These are phyloP conservation scores for Scopus umbretta DNA, from an alignment of 2,113 vertebrate species.

Conservation along the genomic window DNA sequence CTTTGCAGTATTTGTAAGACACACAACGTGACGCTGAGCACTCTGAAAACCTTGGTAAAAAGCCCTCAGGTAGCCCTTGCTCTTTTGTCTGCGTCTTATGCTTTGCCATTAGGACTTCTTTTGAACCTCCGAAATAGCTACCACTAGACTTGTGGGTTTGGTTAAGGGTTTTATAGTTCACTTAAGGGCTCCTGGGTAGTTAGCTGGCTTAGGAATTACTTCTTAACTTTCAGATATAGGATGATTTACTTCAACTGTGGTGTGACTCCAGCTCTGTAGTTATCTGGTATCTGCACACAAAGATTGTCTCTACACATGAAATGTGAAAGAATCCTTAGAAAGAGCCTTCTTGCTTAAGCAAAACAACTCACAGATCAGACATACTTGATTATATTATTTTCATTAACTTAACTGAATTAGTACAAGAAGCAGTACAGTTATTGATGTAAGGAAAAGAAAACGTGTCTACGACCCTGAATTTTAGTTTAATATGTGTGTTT, in stretches of 20 bases:
- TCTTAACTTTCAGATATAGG: constrained; percentile 38
- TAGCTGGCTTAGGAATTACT: constrained; percentile 46
- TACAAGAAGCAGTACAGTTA: not conserved
- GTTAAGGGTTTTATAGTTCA: not conserved
- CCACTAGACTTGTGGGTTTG: not conserved
- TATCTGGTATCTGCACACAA: not conserved
- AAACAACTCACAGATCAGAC: not conserved
- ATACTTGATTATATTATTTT: not conserved
- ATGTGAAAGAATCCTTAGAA: not conserved
- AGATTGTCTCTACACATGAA: not conserved
- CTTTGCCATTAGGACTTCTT: not conserved
- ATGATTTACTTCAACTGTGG: constrained; percentile 48
- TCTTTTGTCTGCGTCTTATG: not conserved
- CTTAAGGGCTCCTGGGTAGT: not conserved
- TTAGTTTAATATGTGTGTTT: not conserved
- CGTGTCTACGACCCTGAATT: not conserved
- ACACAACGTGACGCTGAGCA: accelerated
- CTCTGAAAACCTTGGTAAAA: not conserved
- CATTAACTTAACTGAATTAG: not conserved
- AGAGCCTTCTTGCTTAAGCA: not conserved
- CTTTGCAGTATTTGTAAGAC: not conserved
- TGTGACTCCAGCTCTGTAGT: not conserved
- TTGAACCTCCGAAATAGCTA: not conserved
- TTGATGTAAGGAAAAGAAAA: not conserved
- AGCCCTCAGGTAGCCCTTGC: not conserved